These are phyloP conservation scores for Cotesia chilonis DNA, from an alignment of 1,140 invertebrate species.

Conservation along the genomic window DNA sequence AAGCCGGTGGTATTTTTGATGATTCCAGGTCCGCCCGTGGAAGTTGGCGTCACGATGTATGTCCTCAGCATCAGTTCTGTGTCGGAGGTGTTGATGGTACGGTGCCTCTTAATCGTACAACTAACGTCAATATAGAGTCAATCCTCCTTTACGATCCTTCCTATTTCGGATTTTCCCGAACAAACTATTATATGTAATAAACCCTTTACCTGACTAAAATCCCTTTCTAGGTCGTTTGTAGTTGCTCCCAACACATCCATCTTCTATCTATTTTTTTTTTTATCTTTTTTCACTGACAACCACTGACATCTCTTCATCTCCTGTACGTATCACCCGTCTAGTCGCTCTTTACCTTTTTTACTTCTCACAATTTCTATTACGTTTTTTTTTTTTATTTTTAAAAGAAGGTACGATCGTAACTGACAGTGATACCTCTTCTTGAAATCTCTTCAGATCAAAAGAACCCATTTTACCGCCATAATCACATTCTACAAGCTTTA, in stretches of 20 bases:
- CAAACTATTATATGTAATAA: not conserved
- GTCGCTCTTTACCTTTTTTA: not conserved
- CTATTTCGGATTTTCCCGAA: slow-evolving; percentile 4
- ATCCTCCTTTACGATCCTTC: not conserved
- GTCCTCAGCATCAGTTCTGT: slow-evolving; percentile 98
- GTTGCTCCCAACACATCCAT: slow-evolving; percentile 7
- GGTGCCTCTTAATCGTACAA: slow-evolving; percentile 63
- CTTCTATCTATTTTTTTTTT: slow-evolving; percentile 27
- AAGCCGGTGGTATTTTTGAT: slow-evolving; percentile 65
- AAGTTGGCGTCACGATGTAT: slow-evolving; percentile 97
- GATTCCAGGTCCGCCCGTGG: slow-evolving; percentile 93
- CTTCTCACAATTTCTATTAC: no score
- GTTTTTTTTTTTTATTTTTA: slow-evolving; percentile 5
- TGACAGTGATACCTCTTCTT: slow-evolving; percentile 30
- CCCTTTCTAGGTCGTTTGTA: slow-evolving; percentile 25
- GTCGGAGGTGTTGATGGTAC: slow-evolving; percentile 98
- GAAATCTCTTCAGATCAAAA: slow-evolving; percentile 18
- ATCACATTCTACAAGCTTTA: slow-evolving; percentile 18
- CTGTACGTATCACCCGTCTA: slow-evolving; percentile 24
- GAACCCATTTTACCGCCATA: slow-evolving; percentile 14
- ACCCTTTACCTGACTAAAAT: slow-evolving; percentile 3
- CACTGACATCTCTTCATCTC: slow-evolving; percentile 30
- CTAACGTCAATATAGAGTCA: slow-evolving; percentile 33
- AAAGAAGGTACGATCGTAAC: slow-evolving; percentile 28
- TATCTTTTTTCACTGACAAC: slow-evolving; percentile 6